Base-by-base conservation (phyloP, 2,797 vertebrate genomes). In the Sebastes iracundus region DNA sequence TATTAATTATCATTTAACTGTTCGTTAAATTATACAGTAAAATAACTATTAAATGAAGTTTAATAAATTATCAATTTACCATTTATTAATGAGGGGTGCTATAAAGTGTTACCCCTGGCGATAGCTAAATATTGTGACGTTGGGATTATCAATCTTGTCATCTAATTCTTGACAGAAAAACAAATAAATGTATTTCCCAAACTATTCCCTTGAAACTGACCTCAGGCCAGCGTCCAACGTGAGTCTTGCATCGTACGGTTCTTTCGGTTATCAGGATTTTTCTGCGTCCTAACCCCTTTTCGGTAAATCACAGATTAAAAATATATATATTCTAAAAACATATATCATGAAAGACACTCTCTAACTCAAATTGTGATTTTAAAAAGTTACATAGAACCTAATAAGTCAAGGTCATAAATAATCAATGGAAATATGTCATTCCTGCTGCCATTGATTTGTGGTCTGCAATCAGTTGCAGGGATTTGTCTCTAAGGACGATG, bases 401-500 rank as follows among this genome's bases (percentile, higher is more conserved):
- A 38, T 25, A 32, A 67, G 38, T 80, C 58, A 84, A 75, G 58
- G 66, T 78, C 71, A 68, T 42, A 27, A 70, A 56, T 72, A 55
- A 77, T 72, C 5, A 81, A 2, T 59, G 12, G 20, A 59, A 76
- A 58, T 77, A 71, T 72, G 74, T 75, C 1, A 23, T 33, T 18
- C 53, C 59, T 60, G 28, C 35, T 66, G 7, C 35, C 7, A 61
- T 70, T 60, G 1, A 56, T 68, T 67, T 81, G 63, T 2, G 1
- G 22, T 79, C 13, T 85, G 76, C 52, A 73, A 30, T 88, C 74
- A 81, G 75, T 62, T 67, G 53, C 53, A 62, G 52, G 42, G 67
- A 67, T 77, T 22, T 33, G 25, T 81, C 55, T 81, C 35, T 18
- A 14, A 62, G 49, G 75, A 75, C 1, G 1, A 35, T 59, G 49